Base-by-base conservation (phyloP, 2,113 vertebrate species). In the Mus musculus region DNA sequence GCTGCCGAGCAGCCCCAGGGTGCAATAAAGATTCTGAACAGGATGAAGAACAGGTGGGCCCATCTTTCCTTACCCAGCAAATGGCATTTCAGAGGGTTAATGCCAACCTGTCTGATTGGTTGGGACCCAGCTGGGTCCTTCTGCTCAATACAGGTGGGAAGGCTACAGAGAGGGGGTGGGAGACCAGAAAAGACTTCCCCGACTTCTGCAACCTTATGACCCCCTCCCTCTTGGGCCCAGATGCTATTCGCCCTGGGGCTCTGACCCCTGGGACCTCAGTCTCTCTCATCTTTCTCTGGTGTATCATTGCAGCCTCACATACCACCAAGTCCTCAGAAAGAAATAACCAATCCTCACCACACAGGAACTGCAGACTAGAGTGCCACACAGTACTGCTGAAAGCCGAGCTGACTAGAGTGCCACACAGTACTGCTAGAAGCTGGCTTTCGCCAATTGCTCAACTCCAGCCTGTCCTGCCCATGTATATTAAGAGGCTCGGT, bases 331-430 rank as follows among this genome's bases (percentile, higher is more conserved):
- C 52, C 80, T 84, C n/a, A 24, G 71, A 56, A 59, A 0, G 2
- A 52, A 30, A 10, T 6, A 54, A 14, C 19, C 69, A 72, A 33
- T 12, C 3, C 7, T 42, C 39, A 59, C 28, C 11, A 19, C 39
- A 26, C 14, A 42, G 9, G 20, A 7, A 4, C n/a, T 56, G 12
- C 30, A 3, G 7, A 28, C 22, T 2, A 26, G 24, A 76, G n/a
- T 0, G 1, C 36, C 39, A 28, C 5, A 22, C 1, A 1, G 17
- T 0, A 0, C 16, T 20, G 54, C 4, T 7, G 46, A 42, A 42
- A 42, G 42, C 42, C 42, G 42, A 42, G 42, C 42, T 42, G 7
- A 28, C 22, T 2, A 26, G 24, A 76, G n/a, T 0, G 1, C 36
- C 39, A 28, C 5, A 22, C 1, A 1, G 17, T 0, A 0, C 16